A percentile compares a stretch with the other conserved stretches of the same genome.
These are phyloP conservation scores for Pyrochroa serraticornis DNA, from an alignment of 2,888 invertebrate genomes.

Conservation along the genomic window DNA sequence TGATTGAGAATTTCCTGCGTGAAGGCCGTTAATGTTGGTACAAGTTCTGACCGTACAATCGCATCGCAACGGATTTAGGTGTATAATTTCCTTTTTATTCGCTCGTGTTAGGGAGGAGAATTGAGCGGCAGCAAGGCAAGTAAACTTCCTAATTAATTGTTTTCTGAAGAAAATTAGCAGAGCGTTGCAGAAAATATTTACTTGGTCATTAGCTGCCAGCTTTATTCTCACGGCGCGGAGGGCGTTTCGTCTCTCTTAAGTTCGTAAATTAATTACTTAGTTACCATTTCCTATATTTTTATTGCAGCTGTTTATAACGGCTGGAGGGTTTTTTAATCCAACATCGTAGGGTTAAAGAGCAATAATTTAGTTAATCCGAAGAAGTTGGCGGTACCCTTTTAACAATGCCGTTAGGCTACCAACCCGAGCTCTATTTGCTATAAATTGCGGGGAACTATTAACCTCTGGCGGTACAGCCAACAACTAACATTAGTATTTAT, in stretches of 20 bases:
- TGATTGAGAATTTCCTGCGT: conserved; percentile 24
- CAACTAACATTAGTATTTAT: conserved; percentile 39
- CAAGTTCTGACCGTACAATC: conserved; percentile 1
- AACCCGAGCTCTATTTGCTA: conserved; percentile 35
- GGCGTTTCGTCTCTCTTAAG: background rate
- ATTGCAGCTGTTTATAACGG: conserved; percentile 3
- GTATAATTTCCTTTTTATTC: conserved; percentile 7
- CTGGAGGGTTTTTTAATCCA: conserved; percentile 6
- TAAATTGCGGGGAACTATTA: conserved; percentile 40
- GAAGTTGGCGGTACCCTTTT: conserved; percentile 33
- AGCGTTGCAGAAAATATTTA: conserved; percentile 16
- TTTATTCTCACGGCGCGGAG: conserved; percentile 1
- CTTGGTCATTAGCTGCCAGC: conserved; percentile 13
- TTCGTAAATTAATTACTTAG: conserved; percentile 15
- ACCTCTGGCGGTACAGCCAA: conserved; percentile 32
- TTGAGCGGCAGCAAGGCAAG: conserved; percentile 1
- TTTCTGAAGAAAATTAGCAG: conserved; percentile 8
- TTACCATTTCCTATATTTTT: background rate
- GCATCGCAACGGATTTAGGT: background rate
- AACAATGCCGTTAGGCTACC: conserved; percentile 32
- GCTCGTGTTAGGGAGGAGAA: background rate
- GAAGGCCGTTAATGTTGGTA: background rate
- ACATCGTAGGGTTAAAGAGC: conserved; percentile 5
- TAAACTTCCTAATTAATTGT: conserved; percentile 12
- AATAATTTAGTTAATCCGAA: conserved; percentile 19